A percentile compares a stretch with the other conserved stretches of the same genome.
Evolutionary conservation across 2,113 vertebrate species (phyloP).

Genomic region (Corydoras maculifer): DNA sequence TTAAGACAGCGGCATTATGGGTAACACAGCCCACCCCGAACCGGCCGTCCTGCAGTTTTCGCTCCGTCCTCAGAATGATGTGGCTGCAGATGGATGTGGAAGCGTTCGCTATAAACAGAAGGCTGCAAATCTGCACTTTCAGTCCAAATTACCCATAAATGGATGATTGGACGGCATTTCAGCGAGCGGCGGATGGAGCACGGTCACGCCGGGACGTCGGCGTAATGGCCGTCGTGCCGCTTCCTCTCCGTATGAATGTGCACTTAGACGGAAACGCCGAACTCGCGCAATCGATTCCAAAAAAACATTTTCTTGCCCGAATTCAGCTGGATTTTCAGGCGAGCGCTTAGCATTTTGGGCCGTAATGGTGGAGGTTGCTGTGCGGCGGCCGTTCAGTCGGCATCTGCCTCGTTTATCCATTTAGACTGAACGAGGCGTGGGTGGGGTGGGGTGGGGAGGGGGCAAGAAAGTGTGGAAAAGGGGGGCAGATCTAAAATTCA

Average conservation of each 20-base stretch:
- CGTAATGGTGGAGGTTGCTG: too few relatives aligned
- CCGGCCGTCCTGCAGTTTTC: too few relatives aligned
- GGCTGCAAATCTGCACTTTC: not conserved
- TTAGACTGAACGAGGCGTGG: too few relatives aligned
- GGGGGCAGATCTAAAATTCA: too few relatives aligned
- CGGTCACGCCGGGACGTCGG: conserved; percentile 1
- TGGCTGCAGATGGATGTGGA: not conserved
- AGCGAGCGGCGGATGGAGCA: conserved; percentile 7
- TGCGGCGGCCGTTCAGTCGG: too few relatives aligned
- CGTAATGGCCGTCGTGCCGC: not conserved
- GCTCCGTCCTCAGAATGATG: not conserved
- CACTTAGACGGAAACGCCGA: conserved; percentile 7
- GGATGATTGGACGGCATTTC: not conserved
- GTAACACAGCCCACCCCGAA: not conserved
- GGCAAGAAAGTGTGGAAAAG: too few relatives aligned
- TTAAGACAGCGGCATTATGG: not conserved
- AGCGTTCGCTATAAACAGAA: not conserved
- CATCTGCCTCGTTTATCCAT: too few relatives aligned
- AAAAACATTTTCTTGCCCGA: not conserved
- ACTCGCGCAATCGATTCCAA: not conserved
- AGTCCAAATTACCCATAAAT: not conserved
- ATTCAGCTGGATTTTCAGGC: too few relatives aligned
- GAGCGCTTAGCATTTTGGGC: too few relatives aligned
- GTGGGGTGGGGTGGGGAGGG: too few relatives aligned
- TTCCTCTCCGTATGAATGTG: not conserved